Evolutionary conservation across 2,113 vertebrate species (phyloP), one percentile per base, ranked within the genome.

Genomic region (Ascaphus truei): DNA sequence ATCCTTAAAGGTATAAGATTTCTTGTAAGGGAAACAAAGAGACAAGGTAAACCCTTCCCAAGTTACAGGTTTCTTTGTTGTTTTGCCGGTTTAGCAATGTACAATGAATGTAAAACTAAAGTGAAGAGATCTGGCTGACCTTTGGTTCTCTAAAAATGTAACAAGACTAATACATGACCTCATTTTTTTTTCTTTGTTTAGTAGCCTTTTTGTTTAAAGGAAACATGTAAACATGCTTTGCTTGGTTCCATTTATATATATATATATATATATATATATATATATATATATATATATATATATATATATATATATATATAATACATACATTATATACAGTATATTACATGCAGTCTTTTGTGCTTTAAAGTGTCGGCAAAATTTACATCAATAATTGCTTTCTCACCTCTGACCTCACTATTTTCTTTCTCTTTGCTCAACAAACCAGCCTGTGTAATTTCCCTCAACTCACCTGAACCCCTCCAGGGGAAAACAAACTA

Each of bases 401-500:
- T 47, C 8, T 45, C 36, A 45, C 53, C 51, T 29, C 20, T 60
- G 41, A 60, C 52, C 52, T 15, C 7, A 29, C 15, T 47, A 34
- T 16, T 45, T 68, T 58, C 15, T 8, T 41, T 59, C 8, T 68
- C 41, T 68, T 58, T 48, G 20, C 27, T 26, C 20, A 53, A 50
- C 31, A 20, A 15, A 43, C 25, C 8, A 22, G 29, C 13, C 39
- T 50, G 6, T 33, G 23, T 60, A n/a, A 68, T 48, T 48, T 59
- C 18, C 31, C 56, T 51, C 8, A 11, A 10, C 41, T 68, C 66
- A 69, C 66, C 66, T 69, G 66, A 59, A 69, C 16, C 11, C 31
- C 66, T 69, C 15, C 47, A 69, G 56, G 66, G 65, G n/a, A 50
- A 18, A 69, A 34, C 18, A 8, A n/a, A 11, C 30, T 59, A 59